Base-by-base conservation (phyloP, 2,888 invertebrate species). In the Lypha dubia region DNA sequence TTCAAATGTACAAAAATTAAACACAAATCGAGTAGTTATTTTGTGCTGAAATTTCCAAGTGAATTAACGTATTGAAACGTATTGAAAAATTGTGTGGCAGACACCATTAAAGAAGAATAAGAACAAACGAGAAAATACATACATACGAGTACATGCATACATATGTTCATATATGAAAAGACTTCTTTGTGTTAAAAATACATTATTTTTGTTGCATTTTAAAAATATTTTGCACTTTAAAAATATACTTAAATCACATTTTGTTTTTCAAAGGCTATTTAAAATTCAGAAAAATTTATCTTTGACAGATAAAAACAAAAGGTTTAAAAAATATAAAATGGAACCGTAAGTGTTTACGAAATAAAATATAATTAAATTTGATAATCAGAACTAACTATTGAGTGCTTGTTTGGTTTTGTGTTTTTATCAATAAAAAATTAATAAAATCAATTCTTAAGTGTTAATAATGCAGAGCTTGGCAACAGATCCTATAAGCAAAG, bases 31-130 rank as follows among this genome's bases (percentile, higher is more conserved):
- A 73, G 73, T 68, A 82, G 62, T 84, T 81, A 81, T 82, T 84
- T 81, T 84, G 44, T 79, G 56, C 74, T 81, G 81, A 84, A 81
- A 81, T 81, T 79, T 84, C 84, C 46, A 81, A 84, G 81, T 70
- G 84, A 79, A 84, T 84, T 81, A 84, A 84, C 81, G 84, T 81
- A 46, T 24, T 28, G 44, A 63, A 63, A 62, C 62, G n/a, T n/a
- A n/a, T n/a, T 22, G 35, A 70, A 70, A 41, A 58, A 41, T 53
- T 70, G 38, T 77, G 60, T 60, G 49, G 15, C 24, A 38, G 20
- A 32, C 9, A 20, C 58, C 11, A 58, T n/a, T 32, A 44, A 13
- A 3, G 20, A 58, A 41, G 3, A 51, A 63, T 17, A 74, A 17
- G 7, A 65, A 28, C 28, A 15, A 63, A 63, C 28, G 44, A 60